These are phyloP conservation scores for Bombus ignitus DNA, from an alignment of 1,140 invertebrate genomes.

Conservation along the genomic window DNA sequence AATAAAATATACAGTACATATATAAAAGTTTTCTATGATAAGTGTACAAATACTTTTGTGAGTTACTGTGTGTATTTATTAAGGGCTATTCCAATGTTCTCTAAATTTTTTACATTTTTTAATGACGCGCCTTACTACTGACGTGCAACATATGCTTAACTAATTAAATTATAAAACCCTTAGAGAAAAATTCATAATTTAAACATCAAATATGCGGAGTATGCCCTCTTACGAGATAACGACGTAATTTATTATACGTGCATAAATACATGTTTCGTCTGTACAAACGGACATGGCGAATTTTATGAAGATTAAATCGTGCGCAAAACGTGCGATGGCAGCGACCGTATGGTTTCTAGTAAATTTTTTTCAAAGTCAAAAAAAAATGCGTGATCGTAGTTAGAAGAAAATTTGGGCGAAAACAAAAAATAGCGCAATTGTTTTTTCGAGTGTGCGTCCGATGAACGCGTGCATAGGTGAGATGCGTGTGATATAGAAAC, in stretches of 20 bases:
- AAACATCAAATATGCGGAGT: conserved; percentile 7
- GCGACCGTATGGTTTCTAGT: conserved; percentile 1
- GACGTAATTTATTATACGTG: background rate
- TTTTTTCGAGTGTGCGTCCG: background rate
- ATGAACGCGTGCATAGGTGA: background rate
- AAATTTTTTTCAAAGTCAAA: background rate
- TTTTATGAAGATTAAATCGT: background rate
- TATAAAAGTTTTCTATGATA: too few species aligned
- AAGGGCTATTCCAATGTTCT: background rate
- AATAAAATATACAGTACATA: too few species aligned
- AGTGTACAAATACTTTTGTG: too few species aligned
- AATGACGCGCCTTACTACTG: background rate
- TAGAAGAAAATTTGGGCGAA: background rate
- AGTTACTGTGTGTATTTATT: background rate
- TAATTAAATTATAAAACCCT: background rate
- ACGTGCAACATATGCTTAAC: background rate
- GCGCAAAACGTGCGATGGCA: background rate
- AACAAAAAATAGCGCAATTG: background rate
- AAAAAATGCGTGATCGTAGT: conserved; percentile 13
- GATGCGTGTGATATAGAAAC: conserved; percentile 32
- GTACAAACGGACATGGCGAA: background rate
- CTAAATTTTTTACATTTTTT: conserved; percentile 15
- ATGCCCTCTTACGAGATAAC: conserved; percentile 8
- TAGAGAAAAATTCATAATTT: background rate
- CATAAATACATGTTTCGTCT: background rate